Percentiles rank a stretch among this genome's conserved stretches.
phyloP scores from a whole-genome alignment of 2,888 invertebrate genomes.

The Pachydiplax longipennis region DNA sequence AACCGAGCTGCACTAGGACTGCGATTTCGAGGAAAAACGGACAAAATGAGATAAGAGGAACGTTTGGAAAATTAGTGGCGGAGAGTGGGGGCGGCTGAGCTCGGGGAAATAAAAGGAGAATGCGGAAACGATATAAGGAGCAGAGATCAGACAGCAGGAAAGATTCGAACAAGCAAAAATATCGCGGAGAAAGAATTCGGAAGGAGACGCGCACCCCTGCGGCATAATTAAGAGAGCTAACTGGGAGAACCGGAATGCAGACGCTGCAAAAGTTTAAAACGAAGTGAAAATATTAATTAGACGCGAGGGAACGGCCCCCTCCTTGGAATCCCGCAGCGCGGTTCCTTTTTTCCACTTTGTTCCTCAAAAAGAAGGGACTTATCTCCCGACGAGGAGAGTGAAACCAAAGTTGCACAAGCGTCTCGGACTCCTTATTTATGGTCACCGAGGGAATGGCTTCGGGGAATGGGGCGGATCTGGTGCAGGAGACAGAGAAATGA shows the following conservation, averaged over 20 bases:
- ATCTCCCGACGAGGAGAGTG: neutral
- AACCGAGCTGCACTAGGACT: too few species aligned
- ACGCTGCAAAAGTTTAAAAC: slow-evolving; percentile 38
- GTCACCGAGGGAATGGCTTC: neutral
- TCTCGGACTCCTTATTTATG: slow-evolving; percentile 2
- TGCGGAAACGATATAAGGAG: neutral
- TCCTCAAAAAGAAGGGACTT: neutral
- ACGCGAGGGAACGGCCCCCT: slow-evolving; percentile 5
- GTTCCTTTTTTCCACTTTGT: neutral
- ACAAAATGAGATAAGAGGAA: neutral
- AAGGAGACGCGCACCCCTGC: neutral
- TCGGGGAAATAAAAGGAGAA: neutral
- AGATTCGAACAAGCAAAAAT: slow-evolving; percentile 13
- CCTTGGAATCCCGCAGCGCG: neutral
- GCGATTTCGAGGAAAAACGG: neutral
- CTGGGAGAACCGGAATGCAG: slow-evolving; percentile 15
- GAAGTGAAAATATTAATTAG: slow-evolving; percentile 39
- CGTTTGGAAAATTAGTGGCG: neutral
- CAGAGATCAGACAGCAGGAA: neutral
- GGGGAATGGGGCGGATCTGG: neutral
- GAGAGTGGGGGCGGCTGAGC: neutral
- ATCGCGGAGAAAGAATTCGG: neutral
- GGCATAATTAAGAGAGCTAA: slow-evolving; percentile 33
- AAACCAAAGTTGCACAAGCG: slow-evolving; percentile 22
- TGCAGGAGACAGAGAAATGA: neutral